Conservation (phyloP, 2,888 invertebrate species). For the Stomorhina lunata region DNA sequence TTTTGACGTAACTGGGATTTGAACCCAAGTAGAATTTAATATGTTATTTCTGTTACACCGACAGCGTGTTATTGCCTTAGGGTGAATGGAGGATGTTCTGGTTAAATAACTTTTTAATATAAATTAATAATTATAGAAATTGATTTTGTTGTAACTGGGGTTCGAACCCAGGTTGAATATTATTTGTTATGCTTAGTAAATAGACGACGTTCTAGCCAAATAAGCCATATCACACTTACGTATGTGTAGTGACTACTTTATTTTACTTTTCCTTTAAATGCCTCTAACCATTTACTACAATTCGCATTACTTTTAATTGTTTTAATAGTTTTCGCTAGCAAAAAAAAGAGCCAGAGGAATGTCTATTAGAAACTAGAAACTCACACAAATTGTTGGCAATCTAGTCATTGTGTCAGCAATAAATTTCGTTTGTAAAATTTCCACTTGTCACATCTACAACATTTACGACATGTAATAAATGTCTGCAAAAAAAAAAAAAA, state of each 20-base stretch:
- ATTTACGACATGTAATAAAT: slow-evolving; percentile 48
- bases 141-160: too few relatives aligned
- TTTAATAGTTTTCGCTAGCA: slow-evolving; percentile 1
- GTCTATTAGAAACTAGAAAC: slow-evolving; percentile 14
- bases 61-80: too few relatives aligned
- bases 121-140: too few relatives aligned
- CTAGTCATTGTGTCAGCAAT: slow-evolving; percentile 59
- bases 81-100: too few relatives aligned
- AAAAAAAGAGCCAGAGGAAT: slow-evolving; percentile 4
- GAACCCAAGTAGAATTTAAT: too few relatives aligned
- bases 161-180: too few relatives aligned
- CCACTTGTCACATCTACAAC: slow-evolving; percentile 46
- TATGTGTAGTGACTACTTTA: neutral
- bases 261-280: neutral
- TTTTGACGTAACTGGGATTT: too few relatives aligned
- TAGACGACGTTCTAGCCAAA: too few relatives aligned
- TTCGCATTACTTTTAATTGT: neutral
- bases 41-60: too few relatives aligned
- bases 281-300: slow-evolving; percentile 20
- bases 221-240: too few relatives aligned
- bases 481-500: neutral
- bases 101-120: too few relatives aligned
- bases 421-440: slow-evolving; percentile 52
- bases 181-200: too few relatives aligned
- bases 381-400: slow-evolving; percentile 46